These are phyloP conservation scores for Zaprionus lineosus DNA, from an alignment of 2,888 invertebrate species.

Conservation along the genomic window DNA sequence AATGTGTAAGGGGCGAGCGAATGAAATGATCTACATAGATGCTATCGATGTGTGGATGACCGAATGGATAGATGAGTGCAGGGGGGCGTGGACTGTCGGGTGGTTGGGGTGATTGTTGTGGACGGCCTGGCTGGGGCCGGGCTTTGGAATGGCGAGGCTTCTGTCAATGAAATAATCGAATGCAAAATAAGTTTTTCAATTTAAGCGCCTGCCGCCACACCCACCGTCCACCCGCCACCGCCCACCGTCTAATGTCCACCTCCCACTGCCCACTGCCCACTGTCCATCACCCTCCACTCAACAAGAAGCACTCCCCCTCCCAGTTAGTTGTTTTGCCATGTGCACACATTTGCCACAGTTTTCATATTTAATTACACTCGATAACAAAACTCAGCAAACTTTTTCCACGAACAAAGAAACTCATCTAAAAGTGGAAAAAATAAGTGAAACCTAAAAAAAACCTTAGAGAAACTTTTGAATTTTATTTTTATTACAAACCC, in stretches of 20 bases:
- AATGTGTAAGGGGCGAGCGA: conserved; percentile 32
- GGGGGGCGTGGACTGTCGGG: too few species aligned
- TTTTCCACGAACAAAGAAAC: too few species aligned
- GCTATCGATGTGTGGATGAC: too few species aligned
- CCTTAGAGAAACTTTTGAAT: too few species aligned
- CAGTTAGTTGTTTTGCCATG: conserved; percentile 11
- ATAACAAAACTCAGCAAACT: background rate
- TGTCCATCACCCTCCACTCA: too few species aligned
- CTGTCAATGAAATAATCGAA: conserved; percentile 61
- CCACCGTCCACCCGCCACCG: too few species aligned
- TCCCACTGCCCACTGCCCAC: background rate
- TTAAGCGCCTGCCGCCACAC: conserved; percentile 47
- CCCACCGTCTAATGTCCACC: conserved; percentile 6
- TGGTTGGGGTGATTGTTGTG: background rate
- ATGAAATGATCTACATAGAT: conserved; percentile 53
- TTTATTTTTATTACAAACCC: too few species aligned
- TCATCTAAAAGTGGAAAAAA: too few species aligned
- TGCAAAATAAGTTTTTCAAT: conserved; percentile 76
- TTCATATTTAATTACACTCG: conserved; percentile 70
- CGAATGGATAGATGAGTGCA: background rate
- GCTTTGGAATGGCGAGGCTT: background rate
- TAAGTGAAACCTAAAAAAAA: too few species aligned
- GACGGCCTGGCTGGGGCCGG: too few species aligned
- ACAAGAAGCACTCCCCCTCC: too few species aligned
- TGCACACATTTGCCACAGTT: conserved; percentile 65